phyloP scores from a whole-genome alignment of 2,797 vertebrate genomes.

The Sebastes cheni region DNA sequence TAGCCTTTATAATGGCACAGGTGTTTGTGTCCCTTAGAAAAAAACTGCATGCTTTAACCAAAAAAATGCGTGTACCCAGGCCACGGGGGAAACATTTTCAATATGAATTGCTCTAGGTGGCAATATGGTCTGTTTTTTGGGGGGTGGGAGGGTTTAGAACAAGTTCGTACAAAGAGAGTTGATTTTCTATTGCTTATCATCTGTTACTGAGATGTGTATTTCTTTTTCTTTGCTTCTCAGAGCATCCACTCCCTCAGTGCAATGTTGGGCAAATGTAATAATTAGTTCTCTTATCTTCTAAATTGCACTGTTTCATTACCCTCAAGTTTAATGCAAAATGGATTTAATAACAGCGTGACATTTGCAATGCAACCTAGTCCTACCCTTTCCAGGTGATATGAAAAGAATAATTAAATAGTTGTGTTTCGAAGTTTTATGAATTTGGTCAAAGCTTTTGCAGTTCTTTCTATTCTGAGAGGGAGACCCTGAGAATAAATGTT shows the following conservation, averaged over 20 bases:
- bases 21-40: constrained; percentile 19
- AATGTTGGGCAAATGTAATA: constrained; percentile 39
- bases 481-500: not conserved
- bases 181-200: constrained; percentile 43
- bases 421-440: not conserved
- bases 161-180: not conserved
- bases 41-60: not conserved
- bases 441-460: not conserved
- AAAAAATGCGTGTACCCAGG: not conserved
- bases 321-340: constrained; percentile 1
- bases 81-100: not conserved
- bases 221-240: constrained; percentile 39
- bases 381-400: not conserved
- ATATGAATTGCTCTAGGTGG: constrained; percentile 2
- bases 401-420: constrained; percentile 4
- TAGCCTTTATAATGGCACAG: constrained; percentile 22
- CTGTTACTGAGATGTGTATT: constrained; percentile 21
- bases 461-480: not conserved
- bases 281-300: constrained; percentile 32
- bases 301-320: constrained; percentile 23
- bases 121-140: not conserved
- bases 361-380: constrained; percentile 4
- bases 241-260: constrained; percentile 24
- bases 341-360: constrained; percentile 13
- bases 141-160: not conserved